phyloP scores from a whole-genome alignment of 1,140 invertebrate species.

The Drosophila grimshawi region DNA sequence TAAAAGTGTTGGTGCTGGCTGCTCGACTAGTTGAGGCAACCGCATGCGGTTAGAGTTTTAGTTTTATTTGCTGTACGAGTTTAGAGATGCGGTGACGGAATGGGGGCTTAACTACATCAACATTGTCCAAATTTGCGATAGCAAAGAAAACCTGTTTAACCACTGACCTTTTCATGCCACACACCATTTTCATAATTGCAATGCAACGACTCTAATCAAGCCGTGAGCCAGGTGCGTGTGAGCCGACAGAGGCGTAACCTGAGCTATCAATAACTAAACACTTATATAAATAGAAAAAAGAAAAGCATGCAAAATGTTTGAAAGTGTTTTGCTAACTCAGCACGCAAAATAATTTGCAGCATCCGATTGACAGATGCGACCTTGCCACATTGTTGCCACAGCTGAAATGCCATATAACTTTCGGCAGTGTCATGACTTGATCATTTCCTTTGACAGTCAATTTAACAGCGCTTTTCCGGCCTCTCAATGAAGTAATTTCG shows the following conservation, averaged over 20 bases:
- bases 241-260: constrained; percentile 3
- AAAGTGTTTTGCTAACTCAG: constrained; percentile 35
- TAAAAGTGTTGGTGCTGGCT: constrained; percentile 49
- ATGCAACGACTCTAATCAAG: constrained; percentile 52
- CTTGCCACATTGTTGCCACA: constrained; percentile 36
- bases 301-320: neutral
- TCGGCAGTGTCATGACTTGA: constrained; percentile 19
- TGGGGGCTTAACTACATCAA: constrained; percentile 10
- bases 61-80: constrained; percentile 36
- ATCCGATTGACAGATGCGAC: constrained; percentile 34
- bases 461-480: constrained; percentile 38
- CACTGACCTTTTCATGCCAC: constrained; percentile 71
- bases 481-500: constrained; percentile 50
- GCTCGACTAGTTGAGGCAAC: constrained; percentile 46
- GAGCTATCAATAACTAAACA: constrained; percentile 24
- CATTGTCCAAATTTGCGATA: constrained; percentile 35
- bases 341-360: constrained; percentile 53
- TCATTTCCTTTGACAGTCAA: constrained; percentile 19
- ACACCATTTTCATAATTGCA: constrained; percentile 68
- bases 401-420: constrained; percentile 13
- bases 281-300: constrained; percentile 13
- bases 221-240: constrained; percentile 67
- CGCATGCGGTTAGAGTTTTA: constrained; percentile 51
- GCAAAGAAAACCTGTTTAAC: constrained; percentile 64
- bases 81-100: neutral